Base-by-base conservation (phyloP, 35 echinoderm and acorn worm species). In the Diadema setosum region DNA sequence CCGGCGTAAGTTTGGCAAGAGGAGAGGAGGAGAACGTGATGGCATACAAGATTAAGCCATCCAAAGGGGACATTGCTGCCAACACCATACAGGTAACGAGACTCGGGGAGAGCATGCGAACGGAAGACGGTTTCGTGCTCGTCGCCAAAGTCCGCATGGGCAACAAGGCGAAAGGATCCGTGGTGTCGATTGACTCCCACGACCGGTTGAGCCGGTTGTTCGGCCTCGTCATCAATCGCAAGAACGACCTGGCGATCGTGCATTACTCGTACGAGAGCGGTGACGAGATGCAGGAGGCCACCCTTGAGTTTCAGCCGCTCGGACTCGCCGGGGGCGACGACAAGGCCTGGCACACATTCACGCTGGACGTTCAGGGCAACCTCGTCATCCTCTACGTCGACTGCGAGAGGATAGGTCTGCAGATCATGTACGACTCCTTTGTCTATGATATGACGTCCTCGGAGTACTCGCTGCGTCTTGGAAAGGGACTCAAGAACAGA, bases 81-180 rank as follows among this genome's bases (percentile, higher is more conserved):
- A 44, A 44, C 44, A 78, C 73, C n/a, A 5, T 78, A 6, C 27
- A 78, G 18, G 73, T 78, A 4, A 26, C 39, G 24, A 33, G 73
- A 8, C 73, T 78, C 16, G 73, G 73, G 5, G 35, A 78, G 7
- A 41, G n/a, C 3, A 78, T 78, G 73, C 29, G 20, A 9, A 36
- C 39, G 17, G 73, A 78, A 42, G 73, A 44, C 24, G 73, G 73
- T 41, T 78, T 78, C 73, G 37, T 78, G 17, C 73, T 78, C 0
- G 73, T 78, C 73, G 73, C 73, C 73, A 78, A 78, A 44, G 73
- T 78, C 39, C 29, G 37, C 34, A 78, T 78, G 73, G 73, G 40
- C 7, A n/a, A 39, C 21, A 39, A 44, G 37, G 73, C 73, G 11
- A 26, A 36, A 6, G 73, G 73, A 17, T 41, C 73, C 11, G 73